These are phyloP conservation scores for Egretta garzetta DNA, from an alignment of 2,113 vertebrate genomes.

Conservation along the genomic window DNA sequence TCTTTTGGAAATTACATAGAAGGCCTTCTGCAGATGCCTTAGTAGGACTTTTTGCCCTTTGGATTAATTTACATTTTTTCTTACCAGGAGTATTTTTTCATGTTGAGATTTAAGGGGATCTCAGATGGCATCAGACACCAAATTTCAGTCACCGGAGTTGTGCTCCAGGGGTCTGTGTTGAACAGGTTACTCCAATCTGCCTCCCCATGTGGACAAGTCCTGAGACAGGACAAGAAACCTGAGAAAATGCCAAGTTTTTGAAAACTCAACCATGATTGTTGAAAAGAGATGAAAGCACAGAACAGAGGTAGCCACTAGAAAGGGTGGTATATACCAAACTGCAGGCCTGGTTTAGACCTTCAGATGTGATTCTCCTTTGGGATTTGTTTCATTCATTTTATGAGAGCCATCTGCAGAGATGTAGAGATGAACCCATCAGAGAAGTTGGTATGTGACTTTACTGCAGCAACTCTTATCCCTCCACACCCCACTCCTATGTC, in stretches of 20 bases:
- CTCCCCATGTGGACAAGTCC: not conserved
- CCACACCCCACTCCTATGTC: not conserved
- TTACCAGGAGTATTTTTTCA: not conserved
- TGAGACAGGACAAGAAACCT: not conserved
- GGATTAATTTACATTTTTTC: not conserved
- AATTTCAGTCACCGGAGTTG: not conserved
- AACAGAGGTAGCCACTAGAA: not conserved
- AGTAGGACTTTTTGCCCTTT: not conserved
- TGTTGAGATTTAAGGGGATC: not conserved
- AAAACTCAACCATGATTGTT: not conserved
- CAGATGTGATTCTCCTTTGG: rapidly evolving
- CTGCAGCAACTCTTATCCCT: not conserved
- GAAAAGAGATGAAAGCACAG: not conserved
- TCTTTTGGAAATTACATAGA: not conserved
- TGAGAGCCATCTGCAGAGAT: not conserved
- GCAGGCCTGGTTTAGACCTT: not conserved
- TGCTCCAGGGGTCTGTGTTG: not conserved
- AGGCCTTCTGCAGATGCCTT: not conserved
- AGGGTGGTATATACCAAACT: not conserved
- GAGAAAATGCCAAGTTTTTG: not conserved
- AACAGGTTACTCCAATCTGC: not conserved
- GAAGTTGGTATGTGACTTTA: not conserved
- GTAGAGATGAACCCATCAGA: not conserved
- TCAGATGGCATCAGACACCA: not conserved
- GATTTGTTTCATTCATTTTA: not conserved